Percentiles rank a stretch among this genome's conserved stretches.
Evolutionary conservation across 2,113 vertebrate genomes (phyloP).

Genomic region (Lethenteron reissneri): DNA sequence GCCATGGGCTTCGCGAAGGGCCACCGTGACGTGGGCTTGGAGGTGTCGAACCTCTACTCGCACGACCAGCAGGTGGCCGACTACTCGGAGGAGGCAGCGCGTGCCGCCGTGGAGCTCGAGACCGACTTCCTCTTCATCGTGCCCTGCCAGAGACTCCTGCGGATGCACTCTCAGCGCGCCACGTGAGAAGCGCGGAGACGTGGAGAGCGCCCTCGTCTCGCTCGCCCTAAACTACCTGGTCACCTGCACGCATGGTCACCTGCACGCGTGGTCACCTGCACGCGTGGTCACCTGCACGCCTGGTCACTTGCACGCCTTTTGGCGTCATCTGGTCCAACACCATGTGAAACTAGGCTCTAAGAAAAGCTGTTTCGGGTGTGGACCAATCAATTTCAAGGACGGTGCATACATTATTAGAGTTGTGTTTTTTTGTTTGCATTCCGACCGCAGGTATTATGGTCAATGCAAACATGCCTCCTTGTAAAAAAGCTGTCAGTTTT

Average conservation of each 20-base stretch:
- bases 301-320: too few relatives aligned
- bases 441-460: too few relatives aligned
- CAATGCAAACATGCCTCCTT: too few relatives aligned
- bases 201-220: not conserved
- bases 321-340: too few relatives aligned
- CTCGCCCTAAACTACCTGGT: not conserved
- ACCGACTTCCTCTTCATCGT: slow-evolving; percentile 64
- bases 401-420: too few relatives aligned
- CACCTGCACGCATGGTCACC: not conserved
- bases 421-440: too few relatives aligned
- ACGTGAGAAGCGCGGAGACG: slow-evolving; percentile 24
- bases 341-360: too few relatives aligned
- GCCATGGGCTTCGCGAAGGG: too few relatives aligned
- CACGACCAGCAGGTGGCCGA: not conserved
- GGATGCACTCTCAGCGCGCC: slow-evolving; percentile 35
- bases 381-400: too few relatives aligned
- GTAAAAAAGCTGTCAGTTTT: too few relatives aligned
- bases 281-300: not conserved
- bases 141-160: slow-evolving; percentile 36
- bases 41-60: not conserved
- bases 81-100: not conserved
- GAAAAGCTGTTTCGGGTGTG: too few relatives aligned
- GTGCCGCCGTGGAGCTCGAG: slow-evolving; percentile 34
- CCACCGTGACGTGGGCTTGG: too few relatives aligned
- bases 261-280: not conserved